Conservation (phyloP, 2,113 vertebrate genomes). For the Silurus asotus region DNA sequence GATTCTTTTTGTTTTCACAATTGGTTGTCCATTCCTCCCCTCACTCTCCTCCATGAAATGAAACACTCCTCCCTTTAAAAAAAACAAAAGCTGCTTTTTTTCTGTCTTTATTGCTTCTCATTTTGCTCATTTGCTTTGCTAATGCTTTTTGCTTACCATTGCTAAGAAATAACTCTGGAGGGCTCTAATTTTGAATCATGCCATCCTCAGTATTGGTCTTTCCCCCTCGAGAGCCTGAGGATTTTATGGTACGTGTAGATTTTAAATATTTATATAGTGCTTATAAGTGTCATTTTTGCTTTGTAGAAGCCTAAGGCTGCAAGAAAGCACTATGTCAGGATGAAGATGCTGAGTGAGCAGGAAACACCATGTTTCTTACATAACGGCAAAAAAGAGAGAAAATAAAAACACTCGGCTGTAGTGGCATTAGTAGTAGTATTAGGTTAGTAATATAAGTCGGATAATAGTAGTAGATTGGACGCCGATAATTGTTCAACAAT, state of each 20-base stretch:
- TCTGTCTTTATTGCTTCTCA: slow-evolving; percentile 48
- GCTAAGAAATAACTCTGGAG: slow-evolving; percentile 53
- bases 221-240: slow-evolving; percentile 69
- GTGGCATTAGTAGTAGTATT: slow-evolving; percentile 5
- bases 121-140: slow-evolving; percentile 61
- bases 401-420: slow-evolving; percentile 3
- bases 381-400: background rate
- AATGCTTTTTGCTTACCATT: slow-evolving; percentile 55
- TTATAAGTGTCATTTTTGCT: slow-evolving; percentile 46
- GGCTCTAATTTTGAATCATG: slow-evolving; percentile 30
- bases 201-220: slow-evolving; percentile 73
- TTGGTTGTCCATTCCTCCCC: slow-evolving; percentile 38
- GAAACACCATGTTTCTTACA: slow-evolving; percentile 20
- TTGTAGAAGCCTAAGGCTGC: slow-evolving; percentile 45
- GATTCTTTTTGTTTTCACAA: slow-evolving; percentile 20
- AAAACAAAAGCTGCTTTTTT: slow-evolving; percentile 35
- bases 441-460: slow-evolving; percentile 13
- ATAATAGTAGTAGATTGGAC: slow-evolving; percentile 37
- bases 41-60: slow-evolving; percentile 15
- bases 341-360: slow-evolving; percentile 38
- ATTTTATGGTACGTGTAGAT: slow-evolving; percentile 53
- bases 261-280: slow-evolving; percentile 35
- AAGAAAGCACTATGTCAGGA: slow-evolving; percentile 45
- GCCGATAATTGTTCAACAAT: slow-evolving; percentile 71
- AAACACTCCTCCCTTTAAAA: slow-evolving; percentile 31